phyloP scores from a whole-genome alignment of 2,888 invertebrate genomes.

The Galerucella nymphaeae region DNA sequence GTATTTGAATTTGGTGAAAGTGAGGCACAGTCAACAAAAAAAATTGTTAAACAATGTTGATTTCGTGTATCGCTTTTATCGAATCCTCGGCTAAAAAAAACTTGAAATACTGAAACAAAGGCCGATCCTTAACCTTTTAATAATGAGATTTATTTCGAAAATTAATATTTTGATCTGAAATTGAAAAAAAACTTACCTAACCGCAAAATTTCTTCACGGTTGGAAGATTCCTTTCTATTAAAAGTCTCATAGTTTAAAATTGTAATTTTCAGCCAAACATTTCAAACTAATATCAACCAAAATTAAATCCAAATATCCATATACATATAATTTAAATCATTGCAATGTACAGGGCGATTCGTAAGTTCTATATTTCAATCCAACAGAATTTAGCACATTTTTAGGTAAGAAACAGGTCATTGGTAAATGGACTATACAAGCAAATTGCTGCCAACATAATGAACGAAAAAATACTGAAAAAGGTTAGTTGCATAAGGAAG shows the following conservation, averaged over 20 bases:
- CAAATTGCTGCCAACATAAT: no score
- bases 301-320: neutral
- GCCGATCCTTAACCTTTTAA: conserved; percentile 21
- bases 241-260: conserved; percentile 9
- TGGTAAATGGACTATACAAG: no score
- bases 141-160: conserved; percentile 41
- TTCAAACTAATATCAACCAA: neutral
- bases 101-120: conserved; percentile 5
- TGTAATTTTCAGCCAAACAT: neutral
- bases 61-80: neutral
- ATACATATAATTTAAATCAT: no score
- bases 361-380: no score
- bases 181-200: conserved; percentile 25
- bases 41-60: neutral
- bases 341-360: no score
- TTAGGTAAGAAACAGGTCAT: no score
- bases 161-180: conserved; percentile 41
- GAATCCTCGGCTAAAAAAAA: neutral
- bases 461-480: no score
- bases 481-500: no score
- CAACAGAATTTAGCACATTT: no score
- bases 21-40: neutral
- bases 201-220: conserved; percentile 18
- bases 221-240: conserved; percentile 19
- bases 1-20: conserved; percentile 6